Evolutionary conservation across 2,888 invertebrate genomes (phyloP).

Genomic region (Monoplex corrugatus): DNA sequence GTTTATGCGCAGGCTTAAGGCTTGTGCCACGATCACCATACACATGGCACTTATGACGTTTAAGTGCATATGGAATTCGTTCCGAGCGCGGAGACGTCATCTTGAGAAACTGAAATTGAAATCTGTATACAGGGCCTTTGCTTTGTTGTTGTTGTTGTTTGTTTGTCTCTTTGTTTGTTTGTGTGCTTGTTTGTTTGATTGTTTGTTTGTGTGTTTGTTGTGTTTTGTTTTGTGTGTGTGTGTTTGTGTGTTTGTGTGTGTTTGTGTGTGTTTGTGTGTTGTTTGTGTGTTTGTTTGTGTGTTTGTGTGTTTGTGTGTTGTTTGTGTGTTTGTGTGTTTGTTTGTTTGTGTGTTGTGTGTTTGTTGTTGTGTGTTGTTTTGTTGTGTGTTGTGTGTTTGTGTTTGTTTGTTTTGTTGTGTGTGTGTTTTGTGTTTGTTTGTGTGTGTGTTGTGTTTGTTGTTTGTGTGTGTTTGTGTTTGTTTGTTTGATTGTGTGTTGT

Average conservation of each 20-base stretch:
- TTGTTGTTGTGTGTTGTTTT: background rate
- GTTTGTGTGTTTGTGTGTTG: background rate
- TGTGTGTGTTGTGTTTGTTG: background rate
- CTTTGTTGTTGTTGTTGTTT: no score
- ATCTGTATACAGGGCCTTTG: no score
- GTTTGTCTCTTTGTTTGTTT: no score
- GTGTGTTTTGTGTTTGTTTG: background rate
- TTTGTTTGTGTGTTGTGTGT: background rate
- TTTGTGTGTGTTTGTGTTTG: background rate
- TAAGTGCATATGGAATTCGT: no score
- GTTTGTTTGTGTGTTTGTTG: no score
- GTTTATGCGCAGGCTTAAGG: no score
- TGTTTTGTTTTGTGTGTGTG: no score
- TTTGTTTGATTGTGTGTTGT: background rate
- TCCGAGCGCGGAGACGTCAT: no score
- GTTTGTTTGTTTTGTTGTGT: background rate
- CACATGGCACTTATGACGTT: no score
- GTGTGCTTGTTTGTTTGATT: no score
- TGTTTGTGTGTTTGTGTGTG: background rate
- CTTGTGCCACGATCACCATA: no score
- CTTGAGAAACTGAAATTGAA: no score
- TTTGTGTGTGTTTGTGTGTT: background rate
- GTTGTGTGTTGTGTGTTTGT: constrained; percentile 17
- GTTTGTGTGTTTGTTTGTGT: background rate
- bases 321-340: background rate